Percentiles rank a stretch among this genome's conserved stretches.
These are phyloP conservation scores for Bradypus variegatus DNA, from an alignment of 2,797 vertebrate species.

Conservation along the genomic window DNA sequence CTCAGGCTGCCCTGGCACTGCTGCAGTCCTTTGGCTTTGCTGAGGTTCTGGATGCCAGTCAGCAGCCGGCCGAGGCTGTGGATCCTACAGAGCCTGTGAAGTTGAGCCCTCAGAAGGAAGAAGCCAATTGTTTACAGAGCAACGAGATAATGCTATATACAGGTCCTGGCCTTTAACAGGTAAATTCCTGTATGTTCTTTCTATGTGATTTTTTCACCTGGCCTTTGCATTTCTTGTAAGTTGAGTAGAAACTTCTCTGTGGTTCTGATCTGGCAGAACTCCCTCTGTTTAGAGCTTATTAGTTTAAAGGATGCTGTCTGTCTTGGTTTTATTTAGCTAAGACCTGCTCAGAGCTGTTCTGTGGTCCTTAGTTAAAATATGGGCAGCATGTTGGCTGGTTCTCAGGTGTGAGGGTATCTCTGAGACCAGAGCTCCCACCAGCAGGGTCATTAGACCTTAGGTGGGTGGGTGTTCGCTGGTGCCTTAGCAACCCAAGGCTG, in stretches of 20 bases:
- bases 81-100: slow-evolving; percentile 73
- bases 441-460: background rate
- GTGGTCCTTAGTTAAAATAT: background rate
- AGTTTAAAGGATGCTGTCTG: too few relatives aligned
- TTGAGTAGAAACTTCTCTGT: rapidly evolving
- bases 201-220: rapidly evolving
- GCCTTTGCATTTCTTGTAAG: background rate
- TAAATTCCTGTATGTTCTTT: slow-evolving; percentile 42
- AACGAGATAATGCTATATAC: slow-evolving; percentile 89
- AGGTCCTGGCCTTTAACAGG: slow-evolving; percentile 93
- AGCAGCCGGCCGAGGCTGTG: slow-evolving; percentile 79
- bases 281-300: background rate
- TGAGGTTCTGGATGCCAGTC: slow-evolving; percentile 77
- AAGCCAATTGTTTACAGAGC: slow-evolving; percentile 81
- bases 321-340: background rate
- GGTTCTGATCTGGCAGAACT: background rate
- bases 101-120: slow-evolving; percentile 81
- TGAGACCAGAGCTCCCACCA: background rate
- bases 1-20: slow-evolving; percentile 80
- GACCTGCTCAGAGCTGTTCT: background rate
- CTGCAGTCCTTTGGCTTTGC: slow-evolving; percentile 83
- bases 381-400: background rate
- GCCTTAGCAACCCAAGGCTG: too few relatives aligned
- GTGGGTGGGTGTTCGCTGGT: background rate
- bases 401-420: rapidly evolving